Percentiles rank a stretch among this genome's conserved stretches.
These are phyloP conservation scores for Apostichopus japonicus DNA, from an alignment of 35 echinoderm and acorn worm genomes.

Conservation along the genomic window DNA sequence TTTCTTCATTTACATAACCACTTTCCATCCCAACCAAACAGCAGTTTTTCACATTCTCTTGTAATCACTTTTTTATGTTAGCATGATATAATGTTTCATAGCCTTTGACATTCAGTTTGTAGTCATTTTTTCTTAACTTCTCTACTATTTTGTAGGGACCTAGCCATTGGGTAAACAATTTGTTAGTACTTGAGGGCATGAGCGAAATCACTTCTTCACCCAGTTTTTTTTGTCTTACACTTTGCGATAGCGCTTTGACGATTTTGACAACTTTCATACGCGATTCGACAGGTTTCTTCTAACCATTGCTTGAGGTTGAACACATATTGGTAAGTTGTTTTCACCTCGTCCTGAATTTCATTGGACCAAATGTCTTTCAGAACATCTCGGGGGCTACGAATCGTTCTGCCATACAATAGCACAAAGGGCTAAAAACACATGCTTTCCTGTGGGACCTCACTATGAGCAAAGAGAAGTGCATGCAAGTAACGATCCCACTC, in stretches of 20 bases:
- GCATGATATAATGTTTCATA: slow-evolving; percentile 57
- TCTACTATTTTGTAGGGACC: slow-evolving; percentile 47
- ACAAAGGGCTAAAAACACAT: slow-evolving; percentile 48
- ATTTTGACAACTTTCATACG: too few species aligned
- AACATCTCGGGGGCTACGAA: not conserved
- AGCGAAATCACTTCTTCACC: slow-evolving; percentile 45
- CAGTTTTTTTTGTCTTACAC: not conserved
- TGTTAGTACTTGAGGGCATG: slow-evolving; percentile 38
- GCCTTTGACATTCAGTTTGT: slow-evolving; percentile 31
- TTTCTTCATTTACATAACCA: too few species aligned
- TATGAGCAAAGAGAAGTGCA: slow-evolving; percentile 53
- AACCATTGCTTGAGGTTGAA: slow-evolving; percentile 40
- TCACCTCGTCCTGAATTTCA: slow-evolving; percentile 17
- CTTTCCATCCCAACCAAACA: too few species aligned
- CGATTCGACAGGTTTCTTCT: slow-evolving; percentile 45
- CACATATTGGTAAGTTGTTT: slow-evolving; percentile 55
- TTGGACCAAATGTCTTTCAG: slow-evolving; percentile 23
- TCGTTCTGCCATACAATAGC: slow-evolving; percentile 38
- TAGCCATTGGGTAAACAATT: slow-evolving; percentile 55
- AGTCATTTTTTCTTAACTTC: not conserved
- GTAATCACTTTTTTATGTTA: not conserved
- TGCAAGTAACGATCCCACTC: slow-evolving; percentile 57
- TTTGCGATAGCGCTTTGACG: slow-evolving; percentile 27
- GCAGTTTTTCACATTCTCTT: too few species aligned
- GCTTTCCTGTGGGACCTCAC: slow-evolving; percentile 46